Evolutionary conservation across 1,140 invertebrate genomes (phyloP).

Genomic region (Cepaea nemoralis): DNA sequence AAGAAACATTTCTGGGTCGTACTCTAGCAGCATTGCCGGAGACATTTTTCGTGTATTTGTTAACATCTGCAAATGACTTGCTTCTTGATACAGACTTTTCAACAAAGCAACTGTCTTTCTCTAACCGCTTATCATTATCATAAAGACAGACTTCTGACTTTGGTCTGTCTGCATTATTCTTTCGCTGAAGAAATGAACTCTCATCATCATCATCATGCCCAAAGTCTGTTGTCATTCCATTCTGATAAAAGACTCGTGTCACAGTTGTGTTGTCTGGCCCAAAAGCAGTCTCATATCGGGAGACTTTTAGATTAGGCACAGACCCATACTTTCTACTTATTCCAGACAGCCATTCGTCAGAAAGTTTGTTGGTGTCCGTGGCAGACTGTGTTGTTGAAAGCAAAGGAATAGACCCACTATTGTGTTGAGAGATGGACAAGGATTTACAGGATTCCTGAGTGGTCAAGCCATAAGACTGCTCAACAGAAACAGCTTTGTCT

Average conservation of each 20-base stretch:
- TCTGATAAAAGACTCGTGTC: constrained; percentile 61
- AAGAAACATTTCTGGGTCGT: background rate
- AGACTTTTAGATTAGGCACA: constrained; percentile 49
- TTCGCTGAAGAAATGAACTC: background rate
- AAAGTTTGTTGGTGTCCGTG: background rate
- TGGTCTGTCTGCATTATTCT: background rate
- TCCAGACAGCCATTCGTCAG: background rate
- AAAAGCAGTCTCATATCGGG: constrained; percentile 65
- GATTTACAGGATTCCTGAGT: background rate
- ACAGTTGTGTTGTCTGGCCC: constrained; percentile 66
- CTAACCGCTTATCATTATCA: background rate
- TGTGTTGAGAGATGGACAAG: background rate
- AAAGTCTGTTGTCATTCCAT: constrained; percentile 61
- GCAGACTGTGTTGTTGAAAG: constrained; percentile 32
- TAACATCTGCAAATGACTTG: background rate
- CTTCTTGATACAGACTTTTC: background rate
- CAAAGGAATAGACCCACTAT: background rate
- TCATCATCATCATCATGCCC: constrained; percentile 49
- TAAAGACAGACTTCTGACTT: background rate
- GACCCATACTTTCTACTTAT: constrained; percentile 43
- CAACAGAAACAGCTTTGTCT: background rate
- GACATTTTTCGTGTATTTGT: background rate
- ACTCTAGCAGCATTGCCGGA: too few relatives aligned
- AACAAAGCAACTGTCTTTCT: background rate
- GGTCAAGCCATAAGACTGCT: background rate